phyloP scores from a whole-genome alignment of 2,113 vertebrate genomes.

The Callithrix jacchus region DNA sequence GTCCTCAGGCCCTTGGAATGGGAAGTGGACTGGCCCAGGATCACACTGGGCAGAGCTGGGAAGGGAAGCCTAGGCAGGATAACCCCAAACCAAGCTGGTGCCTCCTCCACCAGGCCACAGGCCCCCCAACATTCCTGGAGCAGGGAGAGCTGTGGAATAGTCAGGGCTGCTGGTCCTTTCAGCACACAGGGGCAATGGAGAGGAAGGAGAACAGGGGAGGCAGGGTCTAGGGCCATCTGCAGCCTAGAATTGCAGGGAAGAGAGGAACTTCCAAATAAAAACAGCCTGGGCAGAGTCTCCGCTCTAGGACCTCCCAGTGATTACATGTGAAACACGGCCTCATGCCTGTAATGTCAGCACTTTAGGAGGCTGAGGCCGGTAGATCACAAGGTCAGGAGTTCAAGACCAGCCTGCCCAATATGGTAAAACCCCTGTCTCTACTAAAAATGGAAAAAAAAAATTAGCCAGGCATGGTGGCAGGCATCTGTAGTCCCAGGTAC shows the following conservation, averaged over 20 bases:
- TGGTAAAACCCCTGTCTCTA: too few species aligned
- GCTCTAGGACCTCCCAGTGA: background rate
- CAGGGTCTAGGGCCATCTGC: background rate
- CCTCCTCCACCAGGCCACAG: background rate
- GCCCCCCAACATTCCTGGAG: background rate
- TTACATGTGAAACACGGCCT: background rate
- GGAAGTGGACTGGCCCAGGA: background rate
- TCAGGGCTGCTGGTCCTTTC: background rate
- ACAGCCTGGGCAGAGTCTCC: background rate
- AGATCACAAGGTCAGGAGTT: too few species aligned
- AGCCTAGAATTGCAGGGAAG: background rate
- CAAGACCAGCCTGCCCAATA: too few species aligned
- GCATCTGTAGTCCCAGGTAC: too few species aligned
- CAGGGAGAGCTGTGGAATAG: background rate
- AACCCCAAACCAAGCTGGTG: background rate
- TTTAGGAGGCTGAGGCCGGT: too few species aligned
- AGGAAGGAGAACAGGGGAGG: background rate
- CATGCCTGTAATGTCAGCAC: too few species aligned
- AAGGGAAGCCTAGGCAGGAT: background rate
- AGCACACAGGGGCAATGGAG: rapidly evolving
- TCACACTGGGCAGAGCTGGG: background rate
- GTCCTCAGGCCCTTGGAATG: rapidly evolving
- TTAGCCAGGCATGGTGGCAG: too few species aligned
- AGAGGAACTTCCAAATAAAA: background rate
- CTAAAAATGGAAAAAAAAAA: too few species aligned